Conservation (phyloP, 1,140 invertebrate genomes). For the Anastrepha ludens region DNA sequence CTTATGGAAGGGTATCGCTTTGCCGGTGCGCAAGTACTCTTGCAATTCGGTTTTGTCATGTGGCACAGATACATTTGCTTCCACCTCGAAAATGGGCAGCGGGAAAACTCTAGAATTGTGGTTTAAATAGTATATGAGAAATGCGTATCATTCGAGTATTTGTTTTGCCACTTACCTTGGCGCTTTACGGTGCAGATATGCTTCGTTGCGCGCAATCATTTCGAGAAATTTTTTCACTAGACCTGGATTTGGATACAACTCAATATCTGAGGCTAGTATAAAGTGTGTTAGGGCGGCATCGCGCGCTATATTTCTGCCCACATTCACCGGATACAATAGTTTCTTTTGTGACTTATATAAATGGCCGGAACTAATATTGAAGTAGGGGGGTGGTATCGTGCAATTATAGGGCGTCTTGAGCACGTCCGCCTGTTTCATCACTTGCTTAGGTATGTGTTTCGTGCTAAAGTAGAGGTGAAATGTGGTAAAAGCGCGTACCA, state of each 20-base stretch:
- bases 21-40: constrained; percentile 83
- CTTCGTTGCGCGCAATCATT: constrained; percentile 85
- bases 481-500: constrained; percentile 85
- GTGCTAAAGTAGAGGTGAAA: constrained; percentile 92
- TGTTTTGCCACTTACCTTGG: constrained; percentile 65
- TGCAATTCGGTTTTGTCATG: constrained; percentile 85
- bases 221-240: constrained; percentile 85
- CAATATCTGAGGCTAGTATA: constrained; percentile 90
- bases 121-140: not conserved
- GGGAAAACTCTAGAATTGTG: constrained; percentile 68
- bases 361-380: constrained; percentile 78
- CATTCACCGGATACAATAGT: constrained; percentile 90
- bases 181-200: constrained; percentile 76
- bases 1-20: constrained; percentile 93
- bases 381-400: constrained; percentile 80
- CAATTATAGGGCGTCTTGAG: constrained; percentile 82
- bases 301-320: constrained; percentile 89
- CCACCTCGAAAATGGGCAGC: constrained; percentile 72
- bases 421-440: constrained; percentile 80
- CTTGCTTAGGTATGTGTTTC: constrained; percentile 86
- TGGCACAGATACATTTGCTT: constrained; percentile 77
- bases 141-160: not conserved
- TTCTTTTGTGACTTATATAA: constrained; percentile 88
- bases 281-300: constrained; percentile 88
- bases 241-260: constrained; percentile 89